Evolutionary conservation across 1,140 invertebrate genomes (phyloP), one percentile per base, ranked within the genome.

Genomic region (Nasonia vitripennis): DNA sequence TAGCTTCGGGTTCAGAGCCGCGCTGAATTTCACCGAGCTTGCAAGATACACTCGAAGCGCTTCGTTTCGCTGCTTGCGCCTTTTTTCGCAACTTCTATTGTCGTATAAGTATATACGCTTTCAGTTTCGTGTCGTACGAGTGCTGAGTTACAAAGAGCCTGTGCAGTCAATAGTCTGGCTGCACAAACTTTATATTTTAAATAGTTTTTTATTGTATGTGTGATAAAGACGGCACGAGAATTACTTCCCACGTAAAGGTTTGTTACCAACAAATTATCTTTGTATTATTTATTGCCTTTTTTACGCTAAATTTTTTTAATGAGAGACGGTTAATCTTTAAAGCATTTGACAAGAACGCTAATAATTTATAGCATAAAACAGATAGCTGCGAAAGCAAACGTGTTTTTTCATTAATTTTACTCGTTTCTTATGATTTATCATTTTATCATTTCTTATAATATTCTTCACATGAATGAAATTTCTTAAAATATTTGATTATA

Each of bases 141-240:
- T 55, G 48, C 37, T 27, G n/a, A 17, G 6, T 10, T 48, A 14
- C 27, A 75, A 71, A 71, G 31, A n/a, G 27, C 27, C 31, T 51
- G 83, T 78, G 62, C 55, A 45, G 82, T 87, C 74, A 77, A 78
- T 80, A 55, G 31, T 68, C 34, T 31, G 86, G 77, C 79, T 74
- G 85, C 67, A 23, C 71, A 70, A 82, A 62, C 83, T 85, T 84
- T 75, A 80, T 37, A 55, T 23, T 14, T 86, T 70, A 45, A 31
- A 68, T 78, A 78, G 78, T 67, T 77, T 87, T 88, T 90, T 90
- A 23, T 79, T 90, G 81, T 82, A 88, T 89, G 87, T 86, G 88
- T 90, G 45, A 87, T 89, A 89, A 87, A 90, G 84, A 91, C 89
- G 90, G 89, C 90, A 90, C 90, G 89, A 92, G 91, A 92, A 92